Conservation (phyloP, 2,797 vertebrate genomes). For the Scolopax rusticola region DNA sequence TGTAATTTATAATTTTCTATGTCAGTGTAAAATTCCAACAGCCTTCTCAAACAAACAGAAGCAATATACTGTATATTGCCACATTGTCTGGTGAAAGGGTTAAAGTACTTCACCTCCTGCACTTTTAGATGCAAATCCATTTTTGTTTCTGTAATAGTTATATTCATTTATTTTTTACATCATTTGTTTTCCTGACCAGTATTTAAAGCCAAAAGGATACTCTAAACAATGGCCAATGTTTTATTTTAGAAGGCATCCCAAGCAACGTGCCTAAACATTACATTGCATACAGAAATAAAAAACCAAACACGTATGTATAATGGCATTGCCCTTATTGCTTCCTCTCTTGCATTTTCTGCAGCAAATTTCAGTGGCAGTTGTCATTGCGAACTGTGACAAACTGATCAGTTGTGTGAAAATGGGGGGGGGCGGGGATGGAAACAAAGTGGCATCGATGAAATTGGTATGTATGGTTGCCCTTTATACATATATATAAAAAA, state of each 20-base stretch:
- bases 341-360: constrained; percentile 31
- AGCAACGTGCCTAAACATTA: constrained; percentile 84
- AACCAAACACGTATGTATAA: constrained; percentile 30
- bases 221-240: constrained; percentile 81
- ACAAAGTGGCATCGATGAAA: neutral
- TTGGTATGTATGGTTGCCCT: neutral
- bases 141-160: constrained; percentile 82
- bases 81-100: constrained; percentile 80
- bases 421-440: neutral
- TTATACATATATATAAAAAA: neutral
- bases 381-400: neutral
- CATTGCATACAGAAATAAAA: constrained; percentile 83
- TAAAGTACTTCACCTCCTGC: constrained; percentile 79
- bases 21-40: constrained; percentile 79
- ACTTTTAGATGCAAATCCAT: constrained; percentile 81
- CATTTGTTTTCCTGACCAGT: constrained; percentile 82
- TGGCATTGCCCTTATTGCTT: constrained; percentile 64
- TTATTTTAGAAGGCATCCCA: constrained; percentile 81
- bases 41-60: constrained; percentile 83
- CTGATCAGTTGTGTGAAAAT: neutral
- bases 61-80: constrained; percentile 82
- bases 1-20: constrained; percentile 90
- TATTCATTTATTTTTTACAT: constrained; percentile 82
- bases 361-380: neutral
- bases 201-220: constrained; percentile 85